These are phyloP conservation scores for Choristoneura fumiferana DNA, from an alignment of 1,140 invertebrate genomes.

Conservation along the genomic window DNA sequence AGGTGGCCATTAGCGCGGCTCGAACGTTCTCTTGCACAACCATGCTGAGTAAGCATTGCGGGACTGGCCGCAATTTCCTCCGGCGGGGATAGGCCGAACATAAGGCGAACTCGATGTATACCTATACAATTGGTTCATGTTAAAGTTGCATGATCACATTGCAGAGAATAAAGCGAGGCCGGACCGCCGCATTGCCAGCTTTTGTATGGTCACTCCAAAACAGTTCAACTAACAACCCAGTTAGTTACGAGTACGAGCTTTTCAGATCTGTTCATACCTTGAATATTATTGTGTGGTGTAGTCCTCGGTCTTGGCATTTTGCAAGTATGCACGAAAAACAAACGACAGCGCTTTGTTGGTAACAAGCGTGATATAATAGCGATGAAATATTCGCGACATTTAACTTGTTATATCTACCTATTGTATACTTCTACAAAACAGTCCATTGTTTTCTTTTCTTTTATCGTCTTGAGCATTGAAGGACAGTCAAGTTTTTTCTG, in stretches of 20 bases:
- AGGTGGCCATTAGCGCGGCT: constrained; percentile 10
- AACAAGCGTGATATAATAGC: too few species aligned
- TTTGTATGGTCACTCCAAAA: constrained; percentile 21
- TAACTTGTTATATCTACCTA: too few species aligned
- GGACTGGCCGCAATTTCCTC: constrained; percentile 62
- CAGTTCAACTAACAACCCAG: constrained; percentile 1
- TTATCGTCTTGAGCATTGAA: too few species aligned
- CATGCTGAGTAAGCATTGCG: constrained; percentile 55
- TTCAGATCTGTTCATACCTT: not conserved
- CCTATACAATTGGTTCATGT: constrained; percentile 56
- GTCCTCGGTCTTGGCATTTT: not conserved
- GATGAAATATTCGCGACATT: too few species aligned
- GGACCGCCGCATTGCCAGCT: constrained; percentile 41
- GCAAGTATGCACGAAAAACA: too few species aligned
- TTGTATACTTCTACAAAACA: too few species aligned
- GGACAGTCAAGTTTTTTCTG: too few species aligned
- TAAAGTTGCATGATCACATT: constrained; percentile 69
- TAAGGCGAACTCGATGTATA: constrained; percentile 55
- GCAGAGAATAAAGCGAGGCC: constrained; percentile 55
- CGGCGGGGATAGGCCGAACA: constrained; percentile 31
- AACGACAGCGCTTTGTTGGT: too few species aligned
- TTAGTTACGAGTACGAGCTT: not conserved
- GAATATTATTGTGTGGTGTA: not conserved
- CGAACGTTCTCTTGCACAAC: constrained; percentile 32
- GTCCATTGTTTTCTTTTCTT: too few species aligned